phyloP scores from a whole-genome alignment of 2,797 vertebrate species.

The Lophura swinhoii region DNA sequence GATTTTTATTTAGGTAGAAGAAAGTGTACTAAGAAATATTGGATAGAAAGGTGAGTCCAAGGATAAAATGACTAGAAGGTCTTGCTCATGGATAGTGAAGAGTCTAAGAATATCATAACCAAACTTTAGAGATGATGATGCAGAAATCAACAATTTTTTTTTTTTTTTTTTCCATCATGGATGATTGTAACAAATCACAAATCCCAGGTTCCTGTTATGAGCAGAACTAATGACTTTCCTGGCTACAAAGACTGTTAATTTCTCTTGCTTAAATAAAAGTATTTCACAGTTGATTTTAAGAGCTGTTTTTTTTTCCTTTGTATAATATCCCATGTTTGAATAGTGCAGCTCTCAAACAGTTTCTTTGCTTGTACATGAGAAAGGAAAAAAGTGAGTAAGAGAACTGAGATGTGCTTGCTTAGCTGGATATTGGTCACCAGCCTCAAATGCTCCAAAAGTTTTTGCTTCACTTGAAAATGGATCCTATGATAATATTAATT shows the following conservation, averaged over 20 bases:
- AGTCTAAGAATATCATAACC: not conserved
- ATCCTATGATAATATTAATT: constrained; percentile 36
- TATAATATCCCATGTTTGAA: not conserved
- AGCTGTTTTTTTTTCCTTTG: not conserved
- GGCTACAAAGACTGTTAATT: not conserved
- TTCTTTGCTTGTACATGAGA: not conserved
- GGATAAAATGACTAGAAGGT: not conserved
- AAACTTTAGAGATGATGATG: not conserved
- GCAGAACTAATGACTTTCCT: not conserved
- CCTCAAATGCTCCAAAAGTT: not conserved
- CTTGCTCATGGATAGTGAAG: not conserved
- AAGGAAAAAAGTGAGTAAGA: not conserved
- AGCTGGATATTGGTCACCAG: not conserved
- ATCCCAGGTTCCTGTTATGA: not conserved
- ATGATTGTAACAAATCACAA: not conserved
- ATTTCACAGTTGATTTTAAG: not conserved
- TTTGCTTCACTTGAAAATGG: not conserved
- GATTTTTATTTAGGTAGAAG: not conserved
- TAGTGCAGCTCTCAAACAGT: not conserved
- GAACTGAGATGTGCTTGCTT: not conserved
- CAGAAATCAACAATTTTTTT: not conserved
- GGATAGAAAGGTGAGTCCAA: not conserved
- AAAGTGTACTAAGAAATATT: not conserved
- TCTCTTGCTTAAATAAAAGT: not conserved
- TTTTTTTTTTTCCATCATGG: not conserved